Evolutionary conservation across 2,888 invertebrate species (phyloP).

Genomic region (Ornithoptera alexandrae): DNA sequence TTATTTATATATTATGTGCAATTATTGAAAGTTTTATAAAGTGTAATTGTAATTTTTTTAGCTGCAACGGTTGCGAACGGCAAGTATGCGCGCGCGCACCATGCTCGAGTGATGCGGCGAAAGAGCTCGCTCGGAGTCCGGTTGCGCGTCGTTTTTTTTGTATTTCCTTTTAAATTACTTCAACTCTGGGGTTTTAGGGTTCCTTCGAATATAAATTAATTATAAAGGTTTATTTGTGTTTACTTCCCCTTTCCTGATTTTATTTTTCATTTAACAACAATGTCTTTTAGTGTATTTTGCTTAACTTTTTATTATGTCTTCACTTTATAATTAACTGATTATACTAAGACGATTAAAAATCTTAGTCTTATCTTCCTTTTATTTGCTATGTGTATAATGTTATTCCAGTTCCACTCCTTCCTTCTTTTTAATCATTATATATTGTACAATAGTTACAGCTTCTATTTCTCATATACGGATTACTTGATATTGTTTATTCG

Average conservation of each 20-base stretch:
- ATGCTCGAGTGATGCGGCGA: constrained; percentile 14
- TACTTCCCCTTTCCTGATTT: neutral
- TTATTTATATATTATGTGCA: neutral
- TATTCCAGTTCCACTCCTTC: too few relatives aligned
- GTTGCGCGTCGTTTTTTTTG: constrained; percentile 3
- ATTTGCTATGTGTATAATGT: too few relatives aligned
- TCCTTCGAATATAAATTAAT: neutral
- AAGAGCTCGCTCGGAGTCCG: neutral
- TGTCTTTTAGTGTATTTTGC: too few relatives aligned
- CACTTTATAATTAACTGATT: too few relatives aligned
- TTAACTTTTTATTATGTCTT: too few relatives aligned
- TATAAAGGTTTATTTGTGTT: neutral
- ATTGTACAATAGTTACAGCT: too few relatives aligned
- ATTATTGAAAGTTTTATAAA: neutral
- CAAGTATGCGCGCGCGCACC: constrained; percentile 9
- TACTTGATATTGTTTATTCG: too few relatives aligned
- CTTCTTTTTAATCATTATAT: too few relatives aligned
- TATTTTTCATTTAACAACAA: neutral
- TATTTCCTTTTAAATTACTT: constrained; percentile 8
- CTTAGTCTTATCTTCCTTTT: too few relatives aligned
- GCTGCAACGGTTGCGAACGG: neutral
- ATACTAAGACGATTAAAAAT: too few relatives aligned
- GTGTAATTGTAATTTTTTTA: neutral
- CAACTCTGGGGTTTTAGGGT: neutral
- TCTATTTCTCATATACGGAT: too few relatives aligned